Evolutionary conservation across 37 sponge, comb jelly and placozoan genomes (phyloP).

Genomic region (Dysidea cf. avara): DNA sequence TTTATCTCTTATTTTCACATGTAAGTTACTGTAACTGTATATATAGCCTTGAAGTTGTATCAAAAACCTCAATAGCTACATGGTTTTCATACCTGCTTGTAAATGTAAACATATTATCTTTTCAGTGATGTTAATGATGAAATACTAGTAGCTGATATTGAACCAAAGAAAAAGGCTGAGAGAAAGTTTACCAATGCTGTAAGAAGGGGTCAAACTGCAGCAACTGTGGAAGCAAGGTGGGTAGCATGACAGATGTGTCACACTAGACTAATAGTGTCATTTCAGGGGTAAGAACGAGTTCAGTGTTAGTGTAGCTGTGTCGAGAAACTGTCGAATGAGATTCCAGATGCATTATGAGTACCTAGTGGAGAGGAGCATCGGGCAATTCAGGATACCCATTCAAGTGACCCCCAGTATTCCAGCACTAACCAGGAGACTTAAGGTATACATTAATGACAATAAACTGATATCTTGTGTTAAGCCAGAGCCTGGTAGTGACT

Average conservation of each 20-base stretch:
- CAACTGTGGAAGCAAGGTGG: constrained; percentile 19
- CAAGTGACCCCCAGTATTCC: constrained; percentile 7
- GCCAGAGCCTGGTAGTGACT: constrained; percentile 3
- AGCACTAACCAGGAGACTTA: constrained; percentile 15
- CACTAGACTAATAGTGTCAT: not conserved
- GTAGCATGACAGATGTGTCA: not conserved
- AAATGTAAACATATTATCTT: not conserved
- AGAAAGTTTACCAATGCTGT: constrained; percentile 3
- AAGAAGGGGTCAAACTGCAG: constrained; percentile 15
- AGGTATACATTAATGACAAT: constrained; percentile 9
- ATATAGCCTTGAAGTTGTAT: not conserved
- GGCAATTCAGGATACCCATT: constrained; percentile 23
- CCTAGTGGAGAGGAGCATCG: not conserved
- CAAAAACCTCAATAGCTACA: not conserved
- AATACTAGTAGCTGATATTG: constrained; percentile 5
- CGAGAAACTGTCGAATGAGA: constrained; percentile 9
- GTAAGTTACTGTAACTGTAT: not conserved
- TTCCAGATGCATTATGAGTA: constrained; percentile 23
- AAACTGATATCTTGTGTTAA: constrained; percentile 6
- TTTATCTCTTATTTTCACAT: constrained; percentile 26
- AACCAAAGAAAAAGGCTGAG: constrained; percentile 10
- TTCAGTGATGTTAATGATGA: constrained; percentile 18
- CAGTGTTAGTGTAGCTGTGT: constrained; percentile 18
- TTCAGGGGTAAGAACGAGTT: constrained; percentile 12
- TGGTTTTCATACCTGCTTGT: not conserved